Conservation (phyloP, 1,140 invertebrate genomes). For the Conus ventricosus region DNA sequence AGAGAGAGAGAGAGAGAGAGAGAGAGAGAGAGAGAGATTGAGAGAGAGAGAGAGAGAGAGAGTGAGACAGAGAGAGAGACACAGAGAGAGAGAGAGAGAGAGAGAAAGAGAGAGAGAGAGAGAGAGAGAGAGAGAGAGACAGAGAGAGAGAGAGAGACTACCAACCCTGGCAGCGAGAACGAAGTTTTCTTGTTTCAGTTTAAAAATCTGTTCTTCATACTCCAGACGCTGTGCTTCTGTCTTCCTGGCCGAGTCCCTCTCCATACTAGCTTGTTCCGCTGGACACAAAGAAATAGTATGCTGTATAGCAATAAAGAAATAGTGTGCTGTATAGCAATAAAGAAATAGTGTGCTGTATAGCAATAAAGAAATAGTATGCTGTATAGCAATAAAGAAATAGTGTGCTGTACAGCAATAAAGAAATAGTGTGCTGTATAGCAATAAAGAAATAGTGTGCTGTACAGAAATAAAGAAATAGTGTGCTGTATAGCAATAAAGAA, state of each 20-base stretch:
- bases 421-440: too few relatives aligned
- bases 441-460: too few relatives aligned
- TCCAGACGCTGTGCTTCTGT: constrained; percentile 59
- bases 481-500: too few relatives aligned
- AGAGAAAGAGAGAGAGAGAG: not conserved
- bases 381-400: too few relatives aligned
- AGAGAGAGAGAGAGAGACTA: not conserved
- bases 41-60: not conserved
- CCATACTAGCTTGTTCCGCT: constrained; percentile 57
- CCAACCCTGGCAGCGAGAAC: constrained; percentile 70
- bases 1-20: too few relatives aligned
- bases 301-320: too few relatives aligned
- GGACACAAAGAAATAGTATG: constrained; percentile 31
- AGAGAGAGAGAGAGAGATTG: too few relatives aligned
- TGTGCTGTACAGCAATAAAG: too few relatives aligned
- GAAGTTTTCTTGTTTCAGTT: constrained; percentile 72
- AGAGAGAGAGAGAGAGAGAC: not conserved
- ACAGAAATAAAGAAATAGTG: too few relatives aligned
- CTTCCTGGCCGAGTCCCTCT: constrained; percentile 54
- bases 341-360: too few relatives aligned
- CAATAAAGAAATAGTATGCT: too few relatives aligned
- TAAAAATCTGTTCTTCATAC: constrained; percentile 66
- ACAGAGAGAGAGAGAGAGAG: not conserved
- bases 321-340: too few relatives aligned
- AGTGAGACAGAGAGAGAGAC: not conserved